Evolutionary conservation across 2,888 invertebrate species (phyloP).

Genomic region (Bibio marci): DNA sequence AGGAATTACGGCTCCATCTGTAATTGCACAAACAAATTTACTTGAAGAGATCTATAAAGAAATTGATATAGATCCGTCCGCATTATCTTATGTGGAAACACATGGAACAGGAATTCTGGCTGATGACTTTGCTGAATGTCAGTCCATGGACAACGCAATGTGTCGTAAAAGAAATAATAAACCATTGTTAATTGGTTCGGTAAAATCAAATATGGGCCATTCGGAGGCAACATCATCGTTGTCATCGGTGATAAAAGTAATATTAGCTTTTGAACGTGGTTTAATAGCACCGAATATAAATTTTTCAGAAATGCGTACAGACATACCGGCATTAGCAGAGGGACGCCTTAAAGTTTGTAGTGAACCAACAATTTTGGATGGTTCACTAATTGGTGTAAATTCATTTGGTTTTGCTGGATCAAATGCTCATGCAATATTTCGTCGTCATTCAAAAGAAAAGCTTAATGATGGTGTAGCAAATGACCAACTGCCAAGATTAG

Average conservation of each 20-base stretch:
- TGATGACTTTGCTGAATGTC: constrained; percentile 54
- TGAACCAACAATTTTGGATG: constrained; percentile 48
- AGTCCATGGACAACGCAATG: constrained; percentile 64
- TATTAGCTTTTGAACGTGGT: constrained; percentile 66
- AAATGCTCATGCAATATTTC: constrained; percentile 44
- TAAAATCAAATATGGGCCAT: constrained; percentile 91
- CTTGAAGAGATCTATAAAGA: constrained; percentile 34
- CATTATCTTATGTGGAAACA: constrained; percentile 31
- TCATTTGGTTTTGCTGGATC: constrained; percentile 91
- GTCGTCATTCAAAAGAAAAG: constrained; percentile 18
- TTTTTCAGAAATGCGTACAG: constrained; percentile 42
- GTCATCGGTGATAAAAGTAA: constrained; percentile 64
- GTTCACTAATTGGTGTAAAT: constrained; percentile 67
- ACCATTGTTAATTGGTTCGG: constrained; percentile 71
- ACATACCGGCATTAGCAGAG: constrained; percentile 41
- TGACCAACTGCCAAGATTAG: constrained; percentile 53
- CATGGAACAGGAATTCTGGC: constrained; percentile 38
- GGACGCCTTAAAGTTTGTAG: constrained; percentile 54
- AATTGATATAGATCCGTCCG: constrained; percentile 31
- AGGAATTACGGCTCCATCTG: constrained; percentile 17
- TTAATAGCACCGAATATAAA: constrained; percentile 75
- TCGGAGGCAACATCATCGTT: constrained; percentile 74
- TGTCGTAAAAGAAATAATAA: constrained; percentile 50
- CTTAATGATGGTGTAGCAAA: constrained; percentile 38
- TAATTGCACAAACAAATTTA: constrained; percentile 16